Evolutionary conservation across 1,140 invertebrate species (phyloP).

Genomic region (Ericerus pela): DNA sequence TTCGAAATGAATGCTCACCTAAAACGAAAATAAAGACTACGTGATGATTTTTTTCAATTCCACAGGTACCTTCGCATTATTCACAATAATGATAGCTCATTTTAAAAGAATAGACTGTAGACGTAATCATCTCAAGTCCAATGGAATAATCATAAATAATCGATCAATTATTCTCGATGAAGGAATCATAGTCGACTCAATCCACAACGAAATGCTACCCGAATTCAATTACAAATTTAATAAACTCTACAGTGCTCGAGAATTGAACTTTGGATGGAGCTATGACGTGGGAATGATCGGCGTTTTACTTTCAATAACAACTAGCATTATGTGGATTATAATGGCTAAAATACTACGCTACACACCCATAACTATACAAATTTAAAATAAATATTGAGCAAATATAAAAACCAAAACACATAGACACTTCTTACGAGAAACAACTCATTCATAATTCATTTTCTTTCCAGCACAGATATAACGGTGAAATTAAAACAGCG

Average conservation of each 20-base stretch:
- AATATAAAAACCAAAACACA: too few species aligned
- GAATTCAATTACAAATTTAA: constrained; percentile 18
- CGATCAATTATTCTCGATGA: constrained; percentile 11
- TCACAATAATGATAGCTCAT: constrained; percentile 77
- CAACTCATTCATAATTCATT: too few species aligned
- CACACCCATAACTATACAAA: constrained; percentile 31
- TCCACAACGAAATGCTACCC: constrained; percentile 6
- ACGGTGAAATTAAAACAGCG: too few species aligned
- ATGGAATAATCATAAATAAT: constrained; percentile 4
- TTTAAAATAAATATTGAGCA: neutral
- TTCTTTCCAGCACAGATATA: too few species aligned
- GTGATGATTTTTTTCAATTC: constrained; percentile 33
- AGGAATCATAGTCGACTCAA: constrained; percentile 10
- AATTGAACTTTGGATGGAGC: constrained; percentile 64
- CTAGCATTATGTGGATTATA: constrained; percentile 67
- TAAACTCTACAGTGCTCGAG: constrained; percentile 43
- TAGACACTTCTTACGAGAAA: too few species aligned
- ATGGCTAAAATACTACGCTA: constrained; percentile 79
- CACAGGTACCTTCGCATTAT: constrained; percentile 76
- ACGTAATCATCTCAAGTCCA: constrained; percentile 26
- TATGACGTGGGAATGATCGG: constrained; percentile 68
- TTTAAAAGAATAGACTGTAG: constrained; percentile 58
- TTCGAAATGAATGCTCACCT: neutral
- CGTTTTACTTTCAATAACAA: constrained; percentile 56
- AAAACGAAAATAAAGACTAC: neutral